These are phyloP conservation scores for Lasioglossum morio DNA, from an alignment of 2,888 invertebrate species.

Conservation along the genomic window DNA sequence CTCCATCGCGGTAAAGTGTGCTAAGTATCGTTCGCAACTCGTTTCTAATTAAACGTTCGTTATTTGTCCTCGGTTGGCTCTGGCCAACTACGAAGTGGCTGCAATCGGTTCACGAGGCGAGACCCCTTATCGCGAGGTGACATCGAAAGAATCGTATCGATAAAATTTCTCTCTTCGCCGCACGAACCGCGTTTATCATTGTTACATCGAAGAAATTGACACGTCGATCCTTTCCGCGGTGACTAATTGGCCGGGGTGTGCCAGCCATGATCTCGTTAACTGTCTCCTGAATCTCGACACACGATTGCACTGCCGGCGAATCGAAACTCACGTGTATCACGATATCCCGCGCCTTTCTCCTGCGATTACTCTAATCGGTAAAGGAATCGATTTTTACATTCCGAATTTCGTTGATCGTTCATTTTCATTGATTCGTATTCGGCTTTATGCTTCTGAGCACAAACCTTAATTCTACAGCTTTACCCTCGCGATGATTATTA, in stretches of 20 bases:
- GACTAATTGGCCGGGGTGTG: slow-evolving; percentile 66
- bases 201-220: slow-evolving; percentile 56
- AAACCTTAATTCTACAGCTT: too few relatives aligned
- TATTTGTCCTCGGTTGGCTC: slow-evolving; percentile 26
- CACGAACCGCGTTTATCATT: slow-evolving; percentile 54
- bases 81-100: not conserved
- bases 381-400: not conserved
- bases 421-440: not conserved
- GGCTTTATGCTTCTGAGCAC: not conserved
- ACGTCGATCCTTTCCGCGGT: slow-evolving; percentile 54
- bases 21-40: slow-evolving; percentile 30
- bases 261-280: slow-evolving; percentile 51
- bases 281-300: slow-evolving; percentile 30
- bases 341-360: slow-evolving; percentile 40
- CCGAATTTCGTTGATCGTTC: not conserved
- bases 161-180: slow-evolving; percentile 18
- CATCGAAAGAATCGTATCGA: slow-evolving; percentile 43
- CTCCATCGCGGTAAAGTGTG: slow-evolving; percentile 12
- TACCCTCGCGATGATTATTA: too few relatives aligned
- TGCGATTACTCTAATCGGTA: slow-evolving; percentile 25
- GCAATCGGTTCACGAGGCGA: not conserved
- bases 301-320: slow-evolving; percentile 23
- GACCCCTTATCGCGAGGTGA: slow-evolving; percentile 31
- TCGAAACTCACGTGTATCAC: slow-evolving; percentile 33
- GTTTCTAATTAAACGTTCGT: slow-evolving; percentile 50